A percentile compares a stretch with the other conserved stretches of the same genome.
Conservation (phyloP, 2,113 vertebrate genomes). For the Protobothrops mucrosquamatus region DNA sequence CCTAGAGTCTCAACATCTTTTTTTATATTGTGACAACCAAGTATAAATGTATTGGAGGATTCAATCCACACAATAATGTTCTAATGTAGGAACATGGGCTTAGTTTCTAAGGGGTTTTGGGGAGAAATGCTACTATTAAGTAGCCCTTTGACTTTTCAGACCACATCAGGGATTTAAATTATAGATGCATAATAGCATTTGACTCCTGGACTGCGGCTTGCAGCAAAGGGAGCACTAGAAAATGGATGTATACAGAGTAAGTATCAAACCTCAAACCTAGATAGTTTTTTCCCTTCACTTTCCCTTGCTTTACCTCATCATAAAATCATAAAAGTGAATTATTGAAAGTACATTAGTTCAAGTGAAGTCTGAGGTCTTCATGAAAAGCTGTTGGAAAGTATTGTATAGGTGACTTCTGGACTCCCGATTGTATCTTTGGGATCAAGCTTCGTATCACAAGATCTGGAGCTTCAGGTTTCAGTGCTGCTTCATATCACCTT, state of each 20-base stretch:
- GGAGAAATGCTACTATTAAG: not conserved
- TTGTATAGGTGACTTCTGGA: not conserved
- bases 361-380: not conserved
- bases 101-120: not conserved
- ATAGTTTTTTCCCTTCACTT: not conserved
- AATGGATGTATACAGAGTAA: not conserved
- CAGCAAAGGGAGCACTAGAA: not conserved
- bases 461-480: not conserved
- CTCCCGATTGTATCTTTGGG: not conserved
- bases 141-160: not conserved
- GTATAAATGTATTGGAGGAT: not conserved
- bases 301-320: not conserved
- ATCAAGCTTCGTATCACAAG: not conserved
- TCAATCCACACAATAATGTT: not conserved
- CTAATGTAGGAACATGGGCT: not conserved
- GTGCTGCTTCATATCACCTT: not conserved
- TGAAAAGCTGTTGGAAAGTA: not conserved
- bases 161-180: not conserved
- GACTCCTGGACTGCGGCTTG: not conserved
- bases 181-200: not conserved
- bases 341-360: not conserved
- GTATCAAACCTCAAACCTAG: not conserved
- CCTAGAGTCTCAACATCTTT: not conserved
- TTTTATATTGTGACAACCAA: not conserved
- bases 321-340: not conserved